Percentiles rank a stretch among this genome's conserved stretches.
Evolutionary conservation across 1,140 invertebrate species (phyloP).

Genomic region (Macrostomum lignano): DNA sequence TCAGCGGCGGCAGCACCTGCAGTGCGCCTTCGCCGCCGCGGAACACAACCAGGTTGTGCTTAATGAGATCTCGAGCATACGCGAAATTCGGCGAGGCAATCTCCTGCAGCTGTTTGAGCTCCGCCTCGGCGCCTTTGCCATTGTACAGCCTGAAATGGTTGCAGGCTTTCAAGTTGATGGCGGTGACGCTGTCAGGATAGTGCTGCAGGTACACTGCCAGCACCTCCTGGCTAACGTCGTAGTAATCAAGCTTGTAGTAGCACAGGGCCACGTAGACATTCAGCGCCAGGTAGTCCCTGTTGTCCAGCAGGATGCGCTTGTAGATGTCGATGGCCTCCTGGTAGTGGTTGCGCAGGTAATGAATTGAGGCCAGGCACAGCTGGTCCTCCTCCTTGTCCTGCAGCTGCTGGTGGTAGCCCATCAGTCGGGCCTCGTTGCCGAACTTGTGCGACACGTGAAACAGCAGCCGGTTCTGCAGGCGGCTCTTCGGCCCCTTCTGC

Average conservation of each 20-base stretch:
- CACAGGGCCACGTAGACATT: slow-evolving; percentile 89
- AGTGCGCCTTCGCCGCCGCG: slow-evolving; percentile 68
- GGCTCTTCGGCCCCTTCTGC: slow-evolving; percentile 24
- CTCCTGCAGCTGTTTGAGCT: slow-evolving; percentile 34
- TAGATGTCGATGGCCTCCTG: slow-evolving; percentile 97
- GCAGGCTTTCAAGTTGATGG: slow-evolving; percentile 71
- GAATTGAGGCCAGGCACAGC: slow-evolving; percentile 70
- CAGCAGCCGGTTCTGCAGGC: slow-evolving; percentile 40
- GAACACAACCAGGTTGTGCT: slow-evolving; percentile 75
- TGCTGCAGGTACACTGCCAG: slow-evolving; percentile 66
- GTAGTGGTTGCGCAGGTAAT: slow-evolving; percentile 75
- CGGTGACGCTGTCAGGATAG: slow-evolving; percentile 67
- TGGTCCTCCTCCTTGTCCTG: slow-evolving; percentile 72
- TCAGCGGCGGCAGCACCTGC: slow-evolving; percentile 53
- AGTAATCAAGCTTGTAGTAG: slow-evolving; percentile 75
- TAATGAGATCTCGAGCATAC: slow-evolving; percentile 66
- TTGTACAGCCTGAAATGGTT: slow-evolving; percentile 66
- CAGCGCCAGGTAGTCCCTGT: slow-evolving; percentile 64
- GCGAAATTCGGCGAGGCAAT: slow-evolving; percentile 45
- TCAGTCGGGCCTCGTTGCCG: slow-evolving; percentile 49
- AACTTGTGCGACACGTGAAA: slow-evolving; percentile 83
- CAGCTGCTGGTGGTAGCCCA: slow-evolving; percentile 49
- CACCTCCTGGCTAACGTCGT: slow-evolving; percentile 42
- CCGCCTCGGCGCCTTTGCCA: slow-evolving; percentile 49
- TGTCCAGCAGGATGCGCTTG: slow-evolving; percentile 64